phyloP scores from a whole-genome alignment of 2,113 vertebrate species.

The Peucedramus taeniatus region DNA sequence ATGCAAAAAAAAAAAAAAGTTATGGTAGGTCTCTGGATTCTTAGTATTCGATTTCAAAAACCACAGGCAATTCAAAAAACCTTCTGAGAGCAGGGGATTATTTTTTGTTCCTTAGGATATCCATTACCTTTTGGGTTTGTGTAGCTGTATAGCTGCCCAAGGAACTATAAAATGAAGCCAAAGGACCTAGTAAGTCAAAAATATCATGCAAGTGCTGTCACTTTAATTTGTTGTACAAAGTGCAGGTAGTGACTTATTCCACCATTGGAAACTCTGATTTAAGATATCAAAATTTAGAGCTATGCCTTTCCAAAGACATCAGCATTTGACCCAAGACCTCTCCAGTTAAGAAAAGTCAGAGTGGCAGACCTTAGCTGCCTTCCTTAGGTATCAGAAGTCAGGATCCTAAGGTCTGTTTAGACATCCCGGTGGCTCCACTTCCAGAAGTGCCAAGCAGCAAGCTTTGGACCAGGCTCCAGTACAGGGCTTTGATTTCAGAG shows the following conservation, averaged over 20 bases:
- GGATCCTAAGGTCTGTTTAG: not conserved
- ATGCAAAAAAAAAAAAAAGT: not conserved
- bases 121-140: not conserved
- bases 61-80: not conserved
- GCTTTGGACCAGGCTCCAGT: not conserved
- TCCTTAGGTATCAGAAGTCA: rapidly evolving
- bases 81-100: not conserved
- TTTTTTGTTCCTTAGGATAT: not conserved
- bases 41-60: conserved; percentile 1
- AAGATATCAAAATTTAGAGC: not conserved
- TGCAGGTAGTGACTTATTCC: not conserved
- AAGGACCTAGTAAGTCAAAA: not conserved
- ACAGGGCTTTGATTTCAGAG: not conserved
- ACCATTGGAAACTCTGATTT: not conserved
- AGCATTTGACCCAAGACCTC: not conserved
- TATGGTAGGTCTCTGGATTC: not conserved
- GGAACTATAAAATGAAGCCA: not conserved
- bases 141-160: not conserved
- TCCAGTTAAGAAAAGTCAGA: not conserved
- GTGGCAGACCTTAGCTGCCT: not conserved
- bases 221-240: not conserved
- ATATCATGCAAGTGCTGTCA: not conserved
- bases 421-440: not conserved
- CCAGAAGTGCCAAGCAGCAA: not conserved
- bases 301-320: not conserved